Conservation (phyloP, 2,888 invertebrate species). For the Drosophila percnosoma region DNA sequence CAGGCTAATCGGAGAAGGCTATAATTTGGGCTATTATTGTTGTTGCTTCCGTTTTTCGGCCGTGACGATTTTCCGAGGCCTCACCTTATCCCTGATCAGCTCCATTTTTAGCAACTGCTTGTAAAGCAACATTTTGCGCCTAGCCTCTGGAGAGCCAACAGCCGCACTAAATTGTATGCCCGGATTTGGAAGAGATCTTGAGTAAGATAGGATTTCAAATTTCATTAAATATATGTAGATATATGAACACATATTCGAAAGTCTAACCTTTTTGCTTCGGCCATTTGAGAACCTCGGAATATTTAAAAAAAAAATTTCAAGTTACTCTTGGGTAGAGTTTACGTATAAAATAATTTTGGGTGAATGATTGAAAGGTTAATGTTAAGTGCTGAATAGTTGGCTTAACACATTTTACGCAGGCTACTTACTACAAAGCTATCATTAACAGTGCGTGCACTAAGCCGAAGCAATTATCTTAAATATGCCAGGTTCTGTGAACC, state of each 20-base stretch:
- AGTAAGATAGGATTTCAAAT: background rate
- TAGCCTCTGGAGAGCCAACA: constrained; percentile 49
- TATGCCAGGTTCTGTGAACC: constrained; percentile 2
- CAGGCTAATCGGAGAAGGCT: too few species aligned
- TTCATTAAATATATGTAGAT: background rate
- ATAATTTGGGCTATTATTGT: background rate
- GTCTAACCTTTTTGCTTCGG: constrained; percentile 26
- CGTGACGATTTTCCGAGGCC: constrained; percentile 14
- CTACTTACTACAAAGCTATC: constrained; percentile 22
- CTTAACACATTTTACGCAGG: constrained; percentile 2
- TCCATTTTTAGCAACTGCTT: constrained; percentile 46
- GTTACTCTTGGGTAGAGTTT: constrained; percentile 17
- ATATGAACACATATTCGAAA: background rate
- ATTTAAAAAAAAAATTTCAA: background rate
- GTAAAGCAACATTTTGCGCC: constrained; percentile 61
- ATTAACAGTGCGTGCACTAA: background rate
- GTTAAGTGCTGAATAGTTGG: background rate
- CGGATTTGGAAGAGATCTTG: constrained; percentile 17
- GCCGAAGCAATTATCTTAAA: constrained; percentile 16
- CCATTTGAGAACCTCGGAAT: constrained; percentile 37
- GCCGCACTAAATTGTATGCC: constrained; percentile 59
- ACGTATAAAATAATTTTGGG: constrained; percentile 22
- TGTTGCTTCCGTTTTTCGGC: constrained; percentile 1
- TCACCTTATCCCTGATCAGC: constrained; percentile 23
- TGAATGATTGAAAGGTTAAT: background rate